phyloP scores from a whole-genome alignment of 2,888 invertebrate species.

The Oasisia sp. region DNA sequence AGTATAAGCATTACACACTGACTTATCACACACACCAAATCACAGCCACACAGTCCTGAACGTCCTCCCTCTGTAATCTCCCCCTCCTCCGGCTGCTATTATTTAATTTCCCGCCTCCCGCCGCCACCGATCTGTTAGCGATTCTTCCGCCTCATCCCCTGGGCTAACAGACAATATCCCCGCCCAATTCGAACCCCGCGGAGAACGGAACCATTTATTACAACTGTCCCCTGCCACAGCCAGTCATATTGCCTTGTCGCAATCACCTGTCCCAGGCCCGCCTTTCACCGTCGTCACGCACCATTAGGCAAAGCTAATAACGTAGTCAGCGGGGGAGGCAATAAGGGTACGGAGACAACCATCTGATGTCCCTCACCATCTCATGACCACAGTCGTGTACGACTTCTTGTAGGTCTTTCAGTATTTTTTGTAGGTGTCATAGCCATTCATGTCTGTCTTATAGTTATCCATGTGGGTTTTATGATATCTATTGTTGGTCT shows the following conservation, averaged over 20 bases:
- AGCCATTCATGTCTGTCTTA: too few relatives aligned
- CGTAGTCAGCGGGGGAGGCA: neutral
- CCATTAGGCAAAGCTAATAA: conserved; percentile 13
- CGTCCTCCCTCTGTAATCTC: neutral
- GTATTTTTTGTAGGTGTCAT: too few relatives aligned
- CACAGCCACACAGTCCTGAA: neutral
- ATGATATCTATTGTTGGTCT: too few relatives aligned
- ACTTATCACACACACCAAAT: neutral
- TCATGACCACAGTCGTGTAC: neutral
- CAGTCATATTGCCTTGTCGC: neutral
- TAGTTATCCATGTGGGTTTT: too few relatives aligned
- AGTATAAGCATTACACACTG: too few relatives aligned
- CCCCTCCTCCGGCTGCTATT: neutral
- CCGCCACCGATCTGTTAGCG: conserved; percentile 1
- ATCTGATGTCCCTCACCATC: neutral
- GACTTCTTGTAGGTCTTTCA: too few relatives aligned
- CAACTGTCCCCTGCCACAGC: neutral
- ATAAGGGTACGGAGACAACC: neutral
- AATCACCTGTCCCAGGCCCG: neutral
- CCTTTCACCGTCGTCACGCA: neutral
- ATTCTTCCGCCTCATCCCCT: conserved; percentile 5
- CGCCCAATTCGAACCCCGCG: neutral
- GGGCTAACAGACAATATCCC: neutral
- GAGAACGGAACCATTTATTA: neutral
- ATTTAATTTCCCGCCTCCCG: conserved; percentile 10